A percentile compares a stretch with the other conserved stretches of the same genome.
Conservation (phyloP, 1,140 invertebrate genomes). For the Bombus consobrinus region DNA sequence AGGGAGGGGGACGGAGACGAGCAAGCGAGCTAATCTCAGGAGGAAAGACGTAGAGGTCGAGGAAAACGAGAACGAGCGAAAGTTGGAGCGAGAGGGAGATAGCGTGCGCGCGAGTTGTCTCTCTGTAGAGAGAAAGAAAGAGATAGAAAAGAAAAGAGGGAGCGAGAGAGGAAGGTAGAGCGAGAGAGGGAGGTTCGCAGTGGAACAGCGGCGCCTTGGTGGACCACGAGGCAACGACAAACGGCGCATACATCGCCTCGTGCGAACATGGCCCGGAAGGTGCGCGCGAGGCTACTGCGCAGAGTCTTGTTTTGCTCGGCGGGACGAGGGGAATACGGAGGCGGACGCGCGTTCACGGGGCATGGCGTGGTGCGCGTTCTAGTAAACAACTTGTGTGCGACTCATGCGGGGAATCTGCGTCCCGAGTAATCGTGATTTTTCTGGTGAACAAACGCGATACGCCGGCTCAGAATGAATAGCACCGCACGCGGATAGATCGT, state of each 20-base stretch:
- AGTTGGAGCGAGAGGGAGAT: neutral
- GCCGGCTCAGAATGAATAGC: constrained; percentile 7
- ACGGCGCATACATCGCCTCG: constrained; percentile 47
- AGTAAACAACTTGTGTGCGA: constrained; percentile 81
- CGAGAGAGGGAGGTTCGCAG: neutral
- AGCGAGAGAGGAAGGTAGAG: neutral
- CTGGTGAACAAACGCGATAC: constrained; percentile 21
- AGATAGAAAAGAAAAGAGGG: neutral
- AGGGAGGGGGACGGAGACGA: neutral
- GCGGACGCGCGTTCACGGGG: constrained; percentile 69
- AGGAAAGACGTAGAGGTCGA: neutral
- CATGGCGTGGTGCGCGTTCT: constrained; percentile 79
- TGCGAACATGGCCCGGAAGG: constrained; percentile 75
- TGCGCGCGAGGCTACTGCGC: constrained; percentile 73
- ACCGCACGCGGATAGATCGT: neutral
- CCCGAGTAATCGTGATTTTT: constrained; percentile 58
- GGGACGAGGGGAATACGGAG: constrained; percentile 40
- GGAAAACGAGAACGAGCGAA: constrained; percentile 1
- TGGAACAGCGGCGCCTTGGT: constrained; percentile 29
- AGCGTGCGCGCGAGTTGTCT: too few species aligned
- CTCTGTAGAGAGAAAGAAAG: neutral
- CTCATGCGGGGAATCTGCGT: constrained; percentile 72
- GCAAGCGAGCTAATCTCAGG: neutral
- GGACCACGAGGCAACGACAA: constrained; percentile 44
- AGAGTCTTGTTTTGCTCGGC: constrained; percentile 78